Evolutionary conservation across 2,113 vertebrate genomes (phyloP).

Genomic region (Gila orcuttii): DNA sequence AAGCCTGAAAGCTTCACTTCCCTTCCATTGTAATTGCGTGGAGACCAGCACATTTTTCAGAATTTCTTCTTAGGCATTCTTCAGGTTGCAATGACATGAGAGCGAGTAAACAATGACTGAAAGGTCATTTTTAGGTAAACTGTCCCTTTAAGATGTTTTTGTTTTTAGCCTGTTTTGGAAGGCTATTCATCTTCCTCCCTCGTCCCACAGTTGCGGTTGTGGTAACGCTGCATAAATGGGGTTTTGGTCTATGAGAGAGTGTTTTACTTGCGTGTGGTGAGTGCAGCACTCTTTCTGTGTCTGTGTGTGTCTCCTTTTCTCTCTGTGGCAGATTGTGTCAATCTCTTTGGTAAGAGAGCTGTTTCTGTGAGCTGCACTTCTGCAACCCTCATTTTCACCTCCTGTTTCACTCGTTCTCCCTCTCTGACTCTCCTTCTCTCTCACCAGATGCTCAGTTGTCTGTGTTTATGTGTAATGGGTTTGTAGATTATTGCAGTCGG

Average conservation of each 20-base stretch:
- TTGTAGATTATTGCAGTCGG: slow-evolving; percentile 6
- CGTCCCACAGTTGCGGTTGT: slow-evolving; percentile 5
- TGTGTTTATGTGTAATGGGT: slow-evolving; percentile 41
- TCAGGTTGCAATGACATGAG: background rate
- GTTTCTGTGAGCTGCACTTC: slow-evolving; percentile 13
- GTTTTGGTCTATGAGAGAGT: background rate
- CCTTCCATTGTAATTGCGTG: background rate
- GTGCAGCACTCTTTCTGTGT: background rate
- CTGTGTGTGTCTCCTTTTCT: slow-evolving; percentile 1
- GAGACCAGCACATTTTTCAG: too few species aligned
- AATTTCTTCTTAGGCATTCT: too few species aligned
- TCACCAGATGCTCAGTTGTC: slow-evolving; percentile 44
- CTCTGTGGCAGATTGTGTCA: slow-evolving; percentile 1
- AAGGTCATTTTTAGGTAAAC: slow-evolving; percentile 66
- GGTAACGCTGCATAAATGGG: slow-evolving; percentile 10
- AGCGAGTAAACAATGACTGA: background rate
- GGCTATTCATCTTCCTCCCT: background rate
- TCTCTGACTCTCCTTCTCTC: slow-evolving; percentile 14
- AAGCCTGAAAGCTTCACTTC: background rate
- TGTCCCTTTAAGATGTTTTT: slow-evolving; percentile 37
- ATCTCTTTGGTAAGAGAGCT: background rate
- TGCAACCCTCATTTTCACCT: slow-evolving; percentile 34
- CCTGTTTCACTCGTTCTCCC: slow-evolving; percentile 26
- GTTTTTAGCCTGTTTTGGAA: slow-evolving; percentile 21
- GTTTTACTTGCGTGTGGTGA: background rate